phyloP scores from a whole-genome alignment of 2,113 vertebrate species.

The Laticauda laticaudata region DNA sequence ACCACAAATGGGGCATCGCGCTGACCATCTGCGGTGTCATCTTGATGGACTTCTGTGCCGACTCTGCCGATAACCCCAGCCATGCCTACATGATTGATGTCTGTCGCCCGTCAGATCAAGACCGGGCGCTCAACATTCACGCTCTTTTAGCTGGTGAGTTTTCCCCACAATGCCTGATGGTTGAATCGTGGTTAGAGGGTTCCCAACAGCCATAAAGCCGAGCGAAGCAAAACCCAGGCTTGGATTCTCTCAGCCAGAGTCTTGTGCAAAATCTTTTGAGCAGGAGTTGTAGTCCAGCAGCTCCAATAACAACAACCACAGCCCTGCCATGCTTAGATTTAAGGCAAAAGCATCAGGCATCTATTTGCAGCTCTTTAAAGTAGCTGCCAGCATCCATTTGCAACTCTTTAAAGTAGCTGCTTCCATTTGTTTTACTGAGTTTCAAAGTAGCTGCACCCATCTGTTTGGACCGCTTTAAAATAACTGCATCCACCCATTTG shows the following conservation, averaged over 20 bases:
- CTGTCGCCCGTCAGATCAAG: conserved; percentile 91
- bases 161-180: accelerated
- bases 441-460: too few species aligned
- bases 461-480: too few species aligned
- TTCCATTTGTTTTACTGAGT: too few species aligned
- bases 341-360: neutral
- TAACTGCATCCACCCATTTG: too few species aligned
- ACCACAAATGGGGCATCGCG: conserved; percentile 92
- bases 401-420: too few species aligned
- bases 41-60: conserved; percentile 96
- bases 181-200: neutral
- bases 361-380: neutral
- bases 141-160: conserved; percentile 87
- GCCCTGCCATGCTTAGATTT: neutral
- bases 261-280: too few species aligned
- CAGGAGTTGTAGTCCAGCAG: neutral
- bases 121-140: conserved; percentile 92
- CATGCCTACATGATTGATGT: conserved; percentile 99
- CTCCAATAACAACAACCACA: neutral
- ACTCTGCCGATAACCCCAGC: conserved; percentile 95
- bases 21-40: conserved; percentile 93
- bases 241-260: neutral
- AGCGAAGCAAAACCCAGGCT: neutral
- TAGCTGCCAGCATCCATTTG: neutral
- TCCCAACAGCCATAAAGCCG: neutral